A percentile compares a stretch with the other conserved stretches of the same genome.
Evolutionary conservation across 2,797 vertebrate genomes (phyloP).

Genomic region (Apogon hyalosoma): DNA sequence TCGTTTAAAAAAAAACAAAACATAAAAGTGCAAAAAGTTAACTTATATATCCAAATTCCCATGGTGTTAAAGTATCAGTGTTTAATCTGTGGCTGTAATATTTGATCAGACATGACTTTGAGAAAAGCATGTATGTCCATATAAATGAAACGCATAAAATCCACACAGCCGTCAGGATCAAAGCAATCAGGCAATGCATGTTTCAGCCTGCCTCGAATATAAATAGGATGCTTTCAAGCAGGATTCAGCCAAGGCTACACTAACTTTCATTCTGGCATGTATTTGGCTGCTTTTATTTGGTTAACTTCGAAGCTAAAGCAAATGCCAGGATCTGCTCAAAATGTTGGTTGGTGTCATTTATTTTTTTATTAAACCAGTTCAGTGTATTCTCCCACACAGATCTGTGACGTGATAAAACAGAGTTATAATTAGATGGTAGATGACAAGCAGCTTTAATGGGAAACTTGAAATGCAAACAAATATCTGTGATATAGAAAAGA

Average conservation of each 20-base stretch:
- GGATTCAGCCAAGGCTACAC: not conserved
- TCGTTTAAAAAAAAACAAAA: not conserved
- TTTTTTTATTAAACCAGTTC: not conserved
- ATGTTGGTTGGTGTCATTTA: not conserved
- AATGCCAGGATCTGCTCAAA: not conserved
- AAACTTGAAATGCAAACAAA: not conserved
- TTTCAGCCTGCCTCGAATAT: not conserved
- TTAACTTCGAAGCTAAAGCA: not conserved
- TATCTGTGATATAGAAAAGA: not conserved
- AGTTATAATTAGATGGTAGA: no score
- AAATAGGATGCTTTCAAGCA: not conserved
- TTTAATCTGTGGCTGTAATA: not conserved
- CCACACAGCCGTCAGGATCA: not conserved
- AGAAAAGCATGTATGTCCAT: constrained; percentile 1
- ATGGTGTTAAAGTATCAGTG: not conserved
- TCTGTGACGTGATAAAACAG: not conserved
- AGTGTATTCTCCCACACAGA: no score
- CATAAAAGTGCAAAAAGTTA: no score
- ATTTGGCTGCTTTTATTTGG: not conserved
- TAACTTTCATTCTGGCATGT: not conserved
- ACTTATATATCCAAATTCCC: not conserved
- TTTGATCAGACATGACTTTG: constrained; percentile 6
- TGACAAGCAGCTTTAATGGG: not conserved
- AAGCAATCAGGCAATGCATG: not conserved
- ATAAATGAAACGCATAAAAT: constrained; percentile 8